phyloP scores from a whole-genome alignment of 2,888 invertebrate species.

The Drosophila kambysellisi region DNA sequence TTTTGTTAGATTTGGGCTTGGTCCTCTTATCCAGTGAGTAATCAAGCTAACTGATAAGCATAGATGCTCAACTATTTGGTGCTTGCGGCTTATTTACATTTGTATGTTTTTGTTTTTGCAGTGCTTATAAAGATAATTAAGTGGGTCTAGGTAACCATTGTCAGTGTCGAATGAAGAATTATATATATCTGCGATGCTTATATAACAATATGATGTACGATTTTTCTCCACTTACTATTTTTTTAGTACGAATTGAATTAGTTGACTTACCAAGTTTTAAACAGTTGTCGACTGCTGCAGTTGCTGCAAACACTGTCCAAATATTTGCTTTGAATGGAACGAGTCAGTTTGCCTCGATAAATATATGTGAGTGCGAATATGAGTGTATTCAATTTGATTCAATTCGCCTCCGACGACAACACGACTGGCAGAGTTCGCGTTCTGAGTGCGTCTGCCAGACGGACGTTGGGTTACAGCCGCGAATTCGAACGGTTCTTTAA shows the following conservation, averaged over 20 bases:
- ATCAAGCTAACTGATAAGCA: constrained; percentile 47
- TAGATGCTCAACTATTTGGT: constrained; percentile 59
- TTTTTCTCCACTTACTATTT: not conserved
- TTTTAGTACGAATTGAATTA: constrained; percentile 24
- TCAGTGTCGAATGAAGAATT: constrained; percentile 60
- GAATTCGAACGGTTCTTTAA: constrained; percentile 63
- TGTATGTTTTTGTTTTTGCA: constrained; percentile 22
- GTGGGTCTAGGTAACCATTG: constrained; percentile 63
- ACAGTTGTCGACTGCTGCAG: constrained; percentile 48
- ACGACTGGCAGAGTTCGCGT: constrained; percentile 63
- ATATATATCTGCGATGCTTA: constrained; percentile 52
- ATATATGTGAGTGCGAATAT: constrained; percentile 18
- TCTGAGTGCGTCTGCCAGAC: constrained; percentile 63
- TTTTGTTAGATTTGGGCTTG: constrained; percentile 26
- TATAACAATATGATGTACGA: constrained; percentile 43
- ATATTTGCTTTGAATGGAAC: constrained; percentile 37
- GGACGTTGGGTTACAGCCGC: constrained; percentile 54
- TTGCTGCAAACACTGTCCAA: constrained; percentile 50
- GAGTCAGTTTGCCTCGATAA: not conserved
- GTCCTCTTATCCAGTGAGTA: constrained; percentile 51
- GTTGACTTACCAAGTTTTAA: constrained; percentile 52
- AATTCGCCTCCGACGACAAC: constrained; percentile 43
- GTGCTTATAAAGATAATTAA: constrained; percentile 64
- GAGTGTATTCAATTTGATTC: constrained; percentile 13
- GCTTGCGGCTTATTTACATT: constrained; percentile 51